phyloP scores from a whole-genome alignment of 1,140 invertebrate species.

The Lethrus apterus region DNA sequence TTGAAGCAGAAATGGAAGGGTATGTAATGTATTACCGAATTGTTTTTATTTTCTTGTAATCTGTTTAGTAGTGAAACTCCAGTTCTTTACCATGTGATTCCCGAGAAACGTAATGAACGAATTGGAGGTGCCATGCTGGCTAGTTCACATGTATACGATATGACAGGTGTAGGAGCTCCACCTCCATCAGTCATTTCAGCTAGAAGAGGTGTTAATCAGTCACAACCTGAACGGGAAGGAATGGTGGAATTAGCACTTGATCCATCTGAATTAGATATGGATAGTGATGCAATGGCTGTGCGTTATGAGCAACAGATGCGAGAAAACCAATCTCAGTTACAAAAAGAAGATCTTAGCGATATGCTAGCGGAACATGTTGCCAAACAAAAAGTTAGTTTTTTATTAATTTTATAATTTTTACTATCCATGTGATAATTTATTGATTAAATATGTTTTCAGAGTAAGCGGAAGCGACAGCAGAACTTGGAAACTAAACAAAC shows the following conservation, averaged over 20 bases:
- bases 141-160: constrained; percentile 95
- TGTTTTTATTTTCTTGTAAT: constrained; percentile 20
- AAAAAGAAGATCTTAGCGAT: constrained; percentile 94
- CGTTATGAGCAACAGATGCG: constrained; percentile 94
- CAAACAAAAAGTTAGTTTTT: constrained; percentile 68
- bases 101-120: constrained; percentile 86
- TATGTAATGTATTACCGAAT: constrained; percentile 36
- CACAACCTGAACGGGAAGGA: constrained; percentile 48
- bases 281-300: constrained; percentile 92
- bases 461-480: constrained; percentile 86
- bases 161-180: constrained; percentile 56
- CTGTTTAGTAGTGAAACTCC: constrained; percentile 87
- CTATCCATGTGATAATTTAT: no score
- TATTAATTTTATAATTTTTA: constrained; percentile 13
- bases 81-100: constrained; percentile 85
- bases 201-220: constrained; percentile 25
- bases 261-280: constrained; percentile 94
- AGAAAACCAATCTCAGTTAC: constrained; percentile 79
- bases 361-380: constrained; percentile 98
- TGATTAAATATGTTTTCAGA: constrained; percentile 55
- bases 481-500: constrained; percentile 78
- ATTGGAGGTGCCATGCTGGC: constrained; percentile 97
- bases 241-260: constrained; percentile 91
- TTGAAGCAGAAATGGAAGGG: constrained; percentile 96
- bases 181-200: constrained; percentile 44